A percentile compares a stretch with the other conserved stretches of the same genome.
Evolutionary conservation across 53 echinoderm and acorn worm species (phyloP).

Genomic region (Antedon mediterranea): DNA sequence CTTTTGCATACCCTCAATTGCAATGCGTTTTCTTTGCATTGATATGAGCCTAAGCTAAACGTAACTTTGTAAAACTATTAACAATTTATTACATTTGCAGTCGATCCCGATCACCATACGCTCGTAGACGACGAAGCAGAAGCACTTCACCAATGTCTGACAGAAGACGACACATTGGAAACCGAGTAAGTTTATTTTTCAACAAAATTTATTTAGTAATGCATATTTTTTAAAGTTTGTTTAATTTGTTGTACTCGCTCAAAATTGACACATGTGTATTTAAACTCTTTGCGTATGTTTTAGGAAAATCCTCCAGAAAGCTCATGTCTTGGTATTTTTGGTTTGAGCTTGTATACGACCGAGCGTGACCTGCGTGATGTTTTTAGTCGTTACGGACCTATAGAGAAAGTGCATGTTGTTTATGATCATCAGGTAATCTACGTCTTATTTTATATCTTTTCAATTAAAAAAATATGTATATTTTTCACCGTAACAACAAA

Average conservation of each 20-base stretch:
- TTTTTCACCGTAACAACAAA: too few relatives aligned
- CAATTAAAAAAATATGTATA: too few relatives aligned
- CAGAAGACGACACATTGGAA: conserved; percentile 61
- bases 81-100: not conserved
- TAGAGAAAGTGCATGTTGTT: conserved; percentile 62
- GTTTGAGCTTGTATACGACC: conserved; percentile 90
- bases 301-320: conserved; percentile 80
- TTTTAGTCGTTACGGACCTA: conserved; percentile 60
- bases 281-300: not conserved
- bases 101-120: conserved; percentile 24
- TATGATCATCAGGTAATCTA: conserved; percentile 90
- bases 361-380: conserved; percentile 77
- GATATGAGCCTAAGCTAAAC: too few relatives aligned
- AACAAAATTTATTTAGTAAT: too few relatives aligned
- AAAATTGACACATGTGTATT: too few relatives aligned
- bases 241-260: too few relatives aligned
- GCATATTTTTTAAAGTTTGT: too few relatives aligned
- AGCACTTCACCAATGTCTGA: conserved; percentile 69
- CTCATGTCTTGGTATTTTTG: conserved; percentile 78
- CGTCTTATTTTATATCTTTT: not conserved
- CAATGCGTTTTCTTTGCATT: too few relatives aligned
- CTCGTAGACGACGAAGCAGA: not conserved
- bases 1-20: not conserved
- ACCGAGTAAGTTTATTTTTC: conserved; percentile 29
- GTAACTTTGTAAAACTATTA: too few relatives aligned